Conservation (phyloP, 2,113 vertebrate genomes). For the Cyanoramphus novaezelandiae region DNA sequence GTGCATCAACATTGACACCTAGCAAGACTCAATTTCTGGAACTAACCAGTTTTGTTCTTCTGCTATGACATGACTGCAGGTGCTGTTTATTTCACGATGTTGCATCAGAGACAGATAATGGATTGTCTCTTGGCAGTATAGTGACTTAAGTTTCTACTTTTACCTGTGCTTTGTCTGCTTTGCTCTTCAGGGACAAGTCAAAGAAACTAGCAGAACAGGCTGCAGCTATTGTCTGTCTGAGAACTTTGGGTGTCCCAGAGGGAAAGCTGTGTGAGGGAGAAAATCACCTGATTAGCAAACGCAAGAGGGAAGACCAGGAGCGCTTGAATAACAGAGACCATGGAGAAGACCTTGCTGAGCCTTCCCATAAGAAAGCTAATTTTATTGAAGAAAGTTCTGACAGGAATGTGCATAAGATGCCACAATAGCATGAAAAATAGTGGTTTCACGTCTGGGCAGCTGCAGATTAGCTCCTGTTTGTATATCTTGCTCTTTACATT, state of each 20-base stretch:
- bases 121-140: background rate
- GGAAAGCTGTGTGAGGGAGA: conserved; percentile 82
- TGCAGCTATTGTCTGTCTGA: conserved; percentile 90
- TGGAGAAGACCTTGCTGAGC: conserved; percentile 40
- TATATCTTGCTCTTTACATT: conserved; percentile 6
- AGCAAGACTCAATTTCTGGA: background rate
- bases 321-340: conserved; percentile 16
- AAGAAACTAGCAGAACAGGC: conserved; percentile 96
- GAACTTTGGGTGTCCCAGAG: conserved; percentile 84
- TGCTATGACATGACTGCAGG: background rate
- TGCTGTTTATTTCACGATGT: background rate
- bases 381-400: conserved; percentile 46
- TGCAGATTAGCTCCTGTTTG: background rate
- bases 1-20: background rate
- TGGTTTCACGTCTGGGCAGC: background rate
- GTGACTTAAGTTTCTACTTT: background rate
- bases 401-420: conserved; percentile 13
- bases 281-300: conserved; percentile 81
- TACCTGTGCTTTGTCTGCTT: conserved; percentile 31
- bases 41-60: background rate
- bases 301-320: conserved; percentile 82
- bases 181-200: conserved; percentile 90
- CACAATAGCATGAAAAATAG: background rate
- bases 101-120: background rate
- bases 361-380: conserved; percentile 73